Conservation (phyloP, 2,797 vertebrate genomes). For the Protonibea diacanthus region DNA sequence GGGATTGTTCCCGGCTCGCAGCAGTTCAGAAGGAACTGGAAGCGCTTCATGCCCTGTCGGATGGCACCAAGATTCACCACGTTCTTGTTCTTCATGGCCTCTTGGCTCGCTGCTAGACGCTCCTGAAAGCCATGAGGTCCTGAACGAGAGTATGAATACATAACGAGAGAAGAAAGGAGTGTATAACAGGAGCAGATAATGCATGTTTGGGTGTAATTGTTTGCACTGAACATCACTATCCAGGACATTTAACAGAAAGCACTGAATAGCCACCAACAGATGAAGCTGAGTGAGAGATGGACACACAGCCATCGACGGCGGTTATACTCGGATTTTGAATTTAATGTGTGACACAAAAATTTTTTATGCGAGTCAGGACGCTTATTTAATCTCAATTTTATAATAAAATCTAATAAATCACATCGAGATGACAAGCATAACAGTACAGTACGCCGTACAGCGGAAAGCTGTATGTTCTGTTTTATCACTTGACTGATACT, state of each 20-base stretch:
- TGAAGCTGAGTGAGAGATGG: constrained; percentile 69
- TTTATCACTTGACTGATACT: constrained; percentile 39
- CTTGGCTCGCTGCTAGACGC: constrained; percentile 92
- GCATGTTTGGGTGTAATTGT: neutral
- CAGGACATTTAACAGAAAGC: constrained; percentile 55
- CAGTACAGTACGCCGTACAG: constrained; percentile 50
- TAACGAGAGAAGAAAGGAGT: neutral
- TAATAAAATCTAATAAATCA: constrained; percentile 7
- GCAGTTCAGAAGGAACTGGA: constrained; percentile 98
- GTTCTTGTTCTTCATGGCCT: constrained; percentile 96
- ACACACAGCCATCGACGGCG: constrained; percentile 66
- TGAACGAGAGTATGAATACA: constrained; percentile 71
- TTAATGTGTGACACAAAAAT: neutral
- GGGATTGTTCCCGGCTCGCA: constrained; percentile 98
- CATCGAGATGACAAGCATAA: constrained; percentile 65
- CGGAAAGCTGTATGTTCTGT: constrained; percentile 55
- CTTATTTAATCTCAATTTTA: too few relatives aligned
- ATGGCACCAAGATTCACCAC: constrained; percentile 97
- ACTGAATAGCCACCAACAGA: constrained; percentile 64
- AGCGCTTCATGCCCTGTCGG: constrained; percentile 98
- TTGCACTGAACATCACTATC: constrained; percentile 54
- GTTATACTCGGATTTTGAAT: constrained; percentile 62
- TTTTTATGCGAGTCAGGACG: neutral
- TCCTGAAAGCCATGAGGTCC: constrained; percentile 97
- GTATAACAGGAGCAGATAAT: constrained; percentile 17